Percentiles rank a stretch among this genome's conserved stretches.
Evolutionary conservation across 1,140 invertebrate species (phyloP).

Genomic region (Drosophila insularis): DNA sequence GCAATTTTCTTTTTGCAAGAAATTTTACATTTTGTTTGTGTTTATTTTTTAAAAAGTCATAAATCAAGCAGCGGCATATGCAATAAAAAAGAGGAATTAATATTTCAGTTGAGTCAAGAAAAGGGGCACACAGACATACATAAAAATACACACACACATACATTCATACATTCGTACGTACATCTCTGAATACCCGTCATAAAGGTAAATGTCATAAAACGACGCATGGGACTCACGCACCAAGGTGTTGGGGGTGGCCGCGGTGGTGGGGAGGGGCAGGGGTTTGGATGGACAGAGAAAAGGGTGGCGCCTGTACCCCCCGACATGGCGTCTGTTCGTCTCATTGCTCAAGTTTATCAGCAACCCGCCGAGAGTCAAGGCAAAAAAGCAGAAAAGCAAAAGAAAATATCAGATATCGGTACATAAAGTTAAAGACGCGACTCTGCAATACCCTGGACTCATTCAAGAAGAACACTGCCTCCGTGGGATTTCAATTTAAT

Average conservation of each 20-base stretch:
- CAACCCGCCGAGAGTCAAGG: slow-evolving; percentile 23
- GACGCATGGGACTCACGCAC: slow-evolving; percentile 44
- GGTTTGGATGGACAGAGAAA: not conserved
- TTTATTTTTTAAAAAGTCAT: slow-evolving; percentile 35
- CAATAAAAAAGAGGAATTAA: slow-evolving; percentile 70
- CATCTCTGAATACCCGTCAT: slow-evolving; percentile 64
- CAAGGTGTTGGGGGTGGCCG: not conserved
- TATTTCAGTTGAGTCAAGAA: slow-evolving; percentile 69
- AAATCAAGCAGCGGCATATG: slow-evolving; percentile 65
- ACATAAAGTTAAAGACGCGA: too few species aligned
- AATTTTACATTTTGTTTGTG: slow-evolving; percentile 22
- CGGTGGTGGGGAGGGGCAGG: not conserved
- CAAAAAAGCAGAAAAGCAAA: not conserved
- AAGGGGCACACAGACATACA: slow-evolving; percentile 27
- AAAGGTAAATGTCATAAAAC: slow-evolving; percentile 79
- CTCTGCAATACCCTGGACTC: too few species aligned
- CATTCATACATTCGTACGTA: not conserved
- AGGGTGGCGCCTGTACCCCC: slow-evolving; percentile 8
- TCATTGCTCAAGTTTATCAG: slow-evolving; percentile 59
- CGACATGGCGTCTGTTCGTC: slow-evolving; percentile 34
- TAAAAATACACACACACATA: not conserved
- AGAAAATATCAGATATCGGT: too few species aligned
- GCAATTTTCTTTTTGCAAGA: not conserved
- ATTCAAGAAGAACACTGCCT: too few species aligned
- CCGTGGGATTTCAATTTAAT: too few species aligned